Base-by-base conservation (phyloP, 2,113 vertebrate genomes). In the Macquaria ambigua region DNA sequence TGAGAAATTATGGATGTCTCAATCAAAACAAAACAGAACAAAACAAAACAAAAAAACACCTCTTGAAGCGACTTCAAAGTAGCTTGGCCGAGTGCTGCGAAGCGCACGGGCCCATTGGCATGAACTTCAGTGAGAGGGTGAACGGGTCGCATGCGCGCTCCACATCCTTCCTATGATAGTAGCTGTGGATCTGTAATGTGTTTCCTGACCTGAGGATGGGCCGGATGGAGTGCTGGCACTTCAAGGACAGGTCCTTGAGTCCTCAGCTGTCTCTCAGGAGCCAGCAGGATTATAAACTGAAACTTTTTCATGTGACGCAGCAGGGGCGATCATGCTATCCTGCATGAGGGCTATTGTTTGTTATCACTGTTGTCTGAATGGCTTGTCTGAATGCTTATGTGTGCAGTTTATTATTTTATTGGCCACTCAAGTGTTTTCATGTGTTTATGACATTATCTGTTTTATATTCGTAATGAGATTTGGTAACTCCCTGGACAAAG, bases 231-330 rank as follows among this genome's bases (percentile, higher is more conserved):
- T 90, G 91, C 82, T 95, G 94, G 90, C 94, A 93, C 85, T 93
- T 93, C 95, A 96, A 96, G 95, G 95, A 90, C 94, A 43, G 64
- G 90, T 93, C 95, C 94, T 96, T 96, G 95, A 94, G 86, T 74
- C 81, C 81, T 71, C 67, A 25, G 52, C 64, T 87, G 73, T 90
- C 91, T 88, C 91, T 79, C 76, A 74, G 88, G 91, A 88, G 74
- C 78, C 77, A n/a, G 84, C 84, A 56, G 77, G 56, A 90, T 84
- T 91, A 89, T 81, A 84, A 91, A 93, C 74, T 41, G 70, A 70
- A 81, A 72, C 31, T 70, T 92, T 94, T 89, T 93, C 81, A 92
- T 93, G 74, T 90, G 72, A 85, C 77, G 20, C 76, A 79, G 74
- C 84, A 87, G 79, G 81, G 84, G n/a, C 25, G 10, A 43, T 67